Evolutionary conservation across 1,140 invertebrate species (phyloP).

Genomic region (Platyura marginata): DNA sequence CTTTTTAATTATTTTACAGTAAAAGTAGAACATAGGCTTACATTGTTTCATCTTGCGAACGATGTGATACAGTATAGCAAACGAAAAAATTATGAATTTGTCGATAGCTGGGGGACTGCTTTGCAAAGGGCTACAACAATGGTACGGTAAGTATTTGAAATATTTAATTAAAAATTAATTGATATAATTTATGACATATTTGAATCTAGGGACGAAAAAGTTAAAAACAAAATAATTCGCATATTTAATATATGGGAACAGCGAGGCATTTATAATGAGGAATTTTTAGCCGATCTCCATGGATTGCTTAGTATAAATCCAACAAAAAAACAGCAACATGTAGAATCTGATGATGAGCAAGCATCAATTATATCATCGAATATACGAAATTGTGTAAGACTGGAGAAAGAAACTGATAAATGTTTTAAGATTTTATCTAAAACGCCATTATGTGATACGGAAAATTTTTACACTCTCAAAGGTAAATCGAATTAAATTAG

Average conservation of each 20-base stretch:
- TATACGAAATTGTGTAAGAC: constrained; percentile 30
- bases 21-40: constrained; percentile 65
- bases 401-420: constrained; percentile 18
- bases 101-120: constrained; percentile 79
- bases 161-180: background rate
- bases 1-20: constrained; percentile 31
- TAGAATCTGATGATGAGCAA: constrained; percentile 42
- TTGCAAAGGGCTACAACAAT: constrained; percentile 77
- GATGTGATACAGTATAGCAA: constrained; percentile 93
- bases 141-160: constrained; percentile 43
- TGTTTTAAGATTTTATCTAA: constrained; percentile 23
- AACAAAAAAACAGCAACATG: constrained; percentile 44
- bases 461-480: constrained; percentile 16
- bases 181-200: constrained; percentile 1
- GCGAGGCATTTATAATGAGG: constrained; percentile 67
- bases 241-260: constrained; percentile 93
- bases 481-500: background rate
- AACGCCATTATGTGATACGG: constrained; percentile 17
- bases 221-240: constrained; percentile 63
- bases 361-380: constrained; percentile 26
- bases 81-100: constrained; percentile 71
- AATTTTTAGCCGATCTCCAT: constrained; percentile 67
- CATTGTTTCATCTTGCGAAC: constrained; percentile 87
- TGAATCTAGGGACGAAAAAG: constrained; percentile 60
- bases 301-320: constrained; percentile 57